Conservation (phyloP, 2,113 vertebrate genomes). For the Zosterops borbonicus region DNA sequence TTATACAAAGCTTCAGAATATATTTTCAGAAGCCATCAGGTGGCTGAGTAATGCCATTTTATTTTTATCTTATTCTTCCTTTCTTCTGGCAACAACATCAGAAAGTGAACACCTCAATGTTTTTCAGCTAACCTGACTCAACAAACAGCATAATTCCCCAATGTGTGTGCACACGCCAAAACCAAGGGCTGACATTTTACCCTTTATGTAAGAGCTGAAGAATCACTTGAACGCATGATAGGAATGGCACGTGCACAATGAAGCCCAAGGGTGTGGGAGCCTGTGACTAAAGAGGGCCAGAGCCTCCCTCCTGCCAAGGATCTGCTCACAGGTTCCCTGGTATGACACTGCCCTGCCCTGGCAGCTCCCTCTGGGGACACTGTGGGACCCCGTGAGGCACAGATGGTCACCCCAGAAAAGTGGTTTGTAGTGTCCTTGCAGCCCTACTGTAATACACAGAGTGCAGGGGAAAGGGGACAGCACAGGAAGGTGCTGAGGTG, state of each 20-base stretch:
- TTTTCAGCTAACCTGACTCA: conserved; percentile 21
- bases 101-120: background rate
- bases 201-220: conserved; percentile 53
- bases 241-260: conserved; percentile 41
- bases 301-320: background rate
- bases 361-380: background rate
- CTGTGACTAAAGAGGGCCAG: conserved; percentile 32
- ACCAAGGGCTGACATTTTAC: background rate
- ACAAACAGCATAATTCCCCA: conserved; percentile 24
- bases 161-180: background rate
- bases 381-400: accelerated
- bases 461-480: background rate
- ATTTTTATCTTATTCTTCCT: conserved; percentile 24
- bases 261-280: conserved; percentile 28
- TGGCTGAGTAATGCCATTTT: background rate
- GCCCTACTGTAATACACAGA: accelerated
- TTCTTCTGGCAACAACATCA: background rate
- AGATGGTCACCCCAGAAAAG: accelerated
- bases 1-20: conserved; percentile 3
- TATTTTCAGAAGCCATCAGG: conserved; percentile 4
- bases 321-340: background rate
- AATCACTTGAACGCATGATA: conserved; percentile 18
- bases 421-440: background rate
- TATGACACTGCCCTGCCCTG: background rate
- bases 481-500: background rate